Conservation (phyloP, 2,888 invertebrate species). For the Hesperia comma region DNA sequence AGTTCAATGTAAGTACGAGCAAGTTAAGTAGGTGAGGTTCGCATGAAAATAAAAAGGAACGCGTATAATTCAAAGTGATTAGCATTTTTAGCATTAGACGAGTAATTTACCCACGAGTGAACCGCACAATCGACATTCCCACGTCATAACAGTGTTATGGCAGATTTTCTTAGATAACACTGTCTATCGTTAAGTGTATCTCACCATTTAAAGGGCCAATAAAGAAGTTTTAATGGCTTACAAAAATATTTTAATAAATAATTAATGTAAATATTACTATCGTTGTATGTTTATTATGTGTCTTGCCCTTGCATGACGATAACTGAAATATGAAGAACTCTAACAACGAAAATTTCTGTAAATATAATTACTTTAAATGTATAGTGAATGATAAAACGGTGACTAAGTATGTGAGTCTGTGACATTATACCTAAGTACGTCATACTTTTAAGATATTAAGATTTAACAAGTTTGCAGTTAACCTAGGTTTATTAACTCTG, state of each 20-base stretch:
- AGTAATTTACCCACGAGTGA: conserved; percentile 65
- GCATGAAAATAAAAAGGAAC: conserved; percentile 50
- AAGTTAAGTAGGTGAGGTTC: conserved; percentile 47
- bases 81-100: conserved; percentile 63
- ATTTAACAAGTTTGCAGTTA: no score
- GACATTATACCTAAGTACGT: no score
- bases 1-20: conserved; percentile 29
- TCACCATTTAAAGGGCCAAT: conserved; percentile 14
- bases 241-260: not conserved
- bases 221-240: not conserved
- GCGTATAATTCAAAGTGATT: conserved; percentile 56
- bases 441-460: no score
- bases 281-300: no score
- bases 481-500: no score
- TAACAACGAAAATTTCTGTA: no score
- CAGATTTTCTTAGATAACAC: conserved; percentile 48
- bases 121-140: conserved; percentile 66
- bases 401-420: no score
- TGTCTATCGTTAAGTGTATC: conserved; percentile 37
- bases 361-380: no score
- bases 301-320: no score
- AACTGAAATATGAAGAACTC: no score
- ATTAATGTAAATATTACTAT: no score
- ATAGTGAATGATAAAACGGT: no score
- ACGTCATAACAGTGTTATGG: conserved; percentile 71